Evolutionary conservation across 2,888 invertebrate species (phyloP).

Genomic region (Nemotelus nigrinus): DNA sequence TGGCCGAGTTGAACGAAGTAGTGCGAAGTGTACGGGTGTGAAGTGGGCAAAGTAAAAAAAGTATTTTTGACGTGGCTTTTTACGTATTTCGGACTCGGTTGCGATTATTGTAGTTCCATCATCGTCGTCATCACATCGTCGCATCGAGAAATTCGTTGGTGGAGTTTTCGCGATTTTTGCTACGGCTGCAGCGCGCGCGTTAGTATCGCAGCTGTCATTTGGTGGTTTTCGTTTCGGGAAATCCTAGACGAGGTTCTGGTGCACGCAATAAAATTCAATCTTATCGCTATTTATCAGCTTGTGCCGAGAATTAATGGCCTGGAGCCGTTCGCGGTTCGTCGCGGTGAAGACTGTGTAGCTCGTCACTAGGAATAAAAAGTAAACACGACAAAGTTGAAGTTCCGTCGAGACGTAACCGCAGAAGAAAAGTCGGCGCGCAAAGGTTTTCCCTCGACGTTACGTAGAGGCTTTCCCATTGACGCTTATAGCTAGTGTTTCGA

Average conservation of each 20-base stretch:
- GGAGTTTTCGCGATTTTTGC: constrained; percentile 31
- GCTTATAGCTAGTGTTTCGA: constrained; percentile 7
- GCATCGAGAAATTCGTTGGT: constrained; percentile 22
- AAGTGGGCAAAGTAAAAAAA: constrained; percentile 67
- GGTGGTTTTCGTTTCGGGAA: background rate
- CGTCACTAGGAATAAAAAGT: constrained; percentile 20
- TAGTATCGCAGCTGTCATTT: constrained; percentile 11
- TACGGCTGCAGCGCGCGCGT: constrained; percentile 19
- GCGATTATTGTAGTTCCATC: constrained; percentile 36
- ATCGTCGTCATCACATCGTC: constrained; percentile 39
- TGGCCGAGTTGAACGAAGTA: background rate
- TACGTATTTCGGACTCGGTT: constrained; percentile 67
- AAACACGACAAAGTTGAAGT: constrained; percentile 18
- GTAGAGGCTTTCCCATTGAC: constrained; percentile 22
- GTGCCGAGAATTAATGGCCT: constrained; percentile 12
- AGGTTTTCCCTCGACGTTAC: constrained; percentile 27
- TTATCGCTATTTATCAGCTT: background rate
- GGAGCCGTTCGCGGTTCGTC: constrained; percentile 7
- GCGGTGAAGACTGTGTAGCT: background rate
- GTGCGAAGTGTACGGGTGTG: background rate
- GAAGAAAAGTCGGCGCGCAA: constrained; percentile 25
- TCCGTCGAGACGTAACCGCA: constrained; percentile 19
- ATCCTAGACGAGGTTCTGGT: background rate
- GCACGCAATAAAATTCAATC: background rate
- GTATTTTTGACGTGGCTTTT: constrained; percentile 86